Conservation (phyloP, 92 coral and sea anemone genomes). For the Heliopora coerulea region DNA sequence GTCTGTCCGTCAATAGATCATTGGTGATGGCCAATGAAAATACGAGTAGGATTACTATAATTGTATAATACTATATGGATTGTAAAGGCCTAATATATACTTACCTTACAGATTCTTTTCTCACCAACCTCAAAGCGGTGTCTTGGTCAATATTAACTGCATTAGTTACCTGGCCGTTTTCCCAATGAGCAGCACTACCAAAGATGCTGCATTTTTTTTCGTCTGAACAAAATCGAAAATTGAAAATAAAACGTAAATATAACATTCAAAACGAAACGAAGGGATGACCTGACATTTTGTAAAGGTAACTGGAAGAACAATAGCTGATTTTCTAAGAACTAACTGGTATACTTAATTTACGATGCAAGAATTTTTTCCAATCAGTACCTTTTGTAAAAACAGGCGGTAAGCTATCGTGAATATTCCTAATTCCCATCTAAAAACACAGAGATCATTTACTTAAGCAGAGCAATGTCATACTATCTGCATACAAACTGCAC, state of each 20-base stretch:
- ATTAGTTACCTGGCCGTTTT: conserved; percentile 60
- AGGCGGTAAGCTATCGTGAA: conserved; percentile 87
- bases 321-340: too few relatives aligned
- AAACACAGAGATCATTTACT: too few relatives aligned
- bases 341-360: too few relatives aligned
- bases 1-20: too few relatives aligned
- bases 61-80: too few relatives aligned
- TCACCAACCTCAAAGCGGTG: conserved; percentile 70
- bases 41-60: too few relatives aligned
- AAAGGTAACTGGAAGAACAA: not conserved
- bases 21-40: too few relatives aligned
- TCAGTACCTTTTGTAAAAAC: conserved; percentile 76
- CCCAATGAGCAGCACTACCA: conserved; percentile 79
- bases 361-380: too few relatives aligned
- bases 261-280: not conserved
- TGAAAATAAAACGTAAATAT: too few relatives aligned
- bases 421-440: conserved; percentile 75
- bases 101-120: conserved; percentile 87
- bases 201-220: conserved; percentile 72
- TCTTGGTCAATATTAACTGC: conserved; percentile 54
- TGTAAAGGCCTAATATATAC: too few relatives aligned
- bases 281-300: not conserved
- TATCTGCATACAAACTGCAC: too few relatives aligned
- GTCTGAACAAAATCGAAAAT: conserved; percentile 52
- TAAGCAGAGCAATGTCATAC: too few relatives aligned